Base-by-base conservation (phyloP, 2,797 vertebrate species). In the Acrossocheilus fasciatus region DNA sequence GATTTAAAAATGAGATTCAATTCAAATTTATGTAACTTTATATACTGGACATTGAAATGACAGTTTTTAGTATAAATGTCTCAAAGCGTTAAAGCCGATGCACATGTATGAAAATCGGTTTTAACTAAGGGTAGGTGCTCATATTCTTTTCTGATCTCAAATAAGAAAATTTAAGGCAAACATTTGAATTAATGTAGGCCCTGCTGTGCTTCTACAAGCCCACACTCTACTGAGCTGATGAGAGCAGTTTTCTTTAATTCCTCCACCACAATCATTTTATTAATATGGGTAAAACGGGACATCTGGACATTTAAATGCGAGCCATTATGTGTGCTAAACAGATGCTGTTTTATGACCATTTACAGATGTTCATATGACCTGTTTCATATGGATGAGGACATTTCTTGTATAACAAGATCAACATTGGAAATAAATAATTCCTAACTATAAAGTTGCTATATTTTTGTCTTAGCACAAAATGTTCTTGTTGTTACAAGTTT, bases 291-390 rank as follows among this genome's bases (percentile, higher is more conserved):
- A 87, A 89, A 91, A 87, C 7, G 73, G 69, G 86, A 82, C 88
- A 90, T 89, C 86, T 91, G 89, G 88, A 87, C 81, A 78, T 89
- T 88, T 90, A 88, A 87, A 89, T 83, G 85, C 41, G 43, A 69
- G 87, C 86, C 85, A 83, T 87, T 87, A 89, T 89, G 86, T 87
- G 75, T 74, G 52, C 88, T 80, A 85, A 91, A 66, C 90, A 91
- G 90, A 89, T 91, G 90, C 70, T 83, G 77, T 78, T 90, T 91
- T 90, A 90, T 88, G 73, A 82, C 73, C 52, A 62, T 91, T 89
- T 90, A 87, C 89, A 91, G 89, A 90, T 91, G 90, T 84, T 88
- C 86, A 68, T 11, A 30, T 84, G 82, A 88, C 80, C 81, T 86
- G 66, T 82, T 91, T 90, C 90, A 89, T 89, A 82, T 87, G 87